Evolutionary conservation across 1,140 invertebrate genomes (phyloP), one percentile per base, ranked within the genome.

Genomic region (Propsilocerus akamusi): DNA sequence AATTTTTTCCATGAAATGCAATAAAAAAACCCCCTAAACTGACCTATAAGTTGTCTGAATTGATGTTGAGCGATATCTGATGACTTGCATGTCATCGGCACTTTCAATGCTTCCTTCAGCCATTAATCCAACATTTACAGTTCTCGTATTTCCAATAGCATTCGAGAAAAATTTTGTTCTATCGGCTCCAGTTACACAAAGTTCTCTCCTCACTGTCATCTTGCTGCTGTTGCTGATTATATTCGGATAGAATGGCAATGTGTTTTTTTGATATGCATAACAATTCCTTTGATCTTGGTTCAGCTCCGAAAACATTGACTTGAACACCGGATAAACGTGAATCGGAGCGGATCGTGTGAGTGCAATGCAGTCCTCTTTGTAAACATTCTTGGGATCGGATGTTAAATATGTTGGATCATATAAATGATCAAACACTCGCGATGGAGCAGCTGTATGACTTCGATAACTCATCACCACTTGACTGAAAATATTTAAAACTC

Each of bases 241-340:
- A 26, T 17, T 11, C 20, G 25, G 5, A 28, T 26, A 26, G 26
- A 5, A 24, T 25, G 51, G 47, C 23, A 49, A 32, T 17, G 26
- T 49, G 24, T 51, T 51, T n/a, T 22, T 25, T 30, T 49, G 48
- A 20, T 28, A 14, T 30, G n/a, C 24, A 25, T 50, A 53, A 32
- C 20, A 51, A 50, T 26, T 23, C 5, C 51, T 11, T 10, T 26
- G 6, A 20, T 25, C 24, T 20, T 46, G 46, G 4, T 30, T 26
- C n/a, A 67, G 41, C 49, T 68, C 68, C 37, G 63, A 64, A 53
- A 69, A 70, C 67, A 69, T 68, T 11, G 34, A 26, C 17, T 49
- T 14, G 23, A 49, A 52, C 11, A 28, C 24, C 5, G 51, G 37
- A 24, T 26, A 26, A n/a, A 52, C 37, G 2, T 22, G 25, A 23